Evolutionary conservation across 2,113 vertebrate genomes (phyloP), one percentile per base, ranked within the genome.

Genomic region (Tetraodon nigroviridis): DNA sequence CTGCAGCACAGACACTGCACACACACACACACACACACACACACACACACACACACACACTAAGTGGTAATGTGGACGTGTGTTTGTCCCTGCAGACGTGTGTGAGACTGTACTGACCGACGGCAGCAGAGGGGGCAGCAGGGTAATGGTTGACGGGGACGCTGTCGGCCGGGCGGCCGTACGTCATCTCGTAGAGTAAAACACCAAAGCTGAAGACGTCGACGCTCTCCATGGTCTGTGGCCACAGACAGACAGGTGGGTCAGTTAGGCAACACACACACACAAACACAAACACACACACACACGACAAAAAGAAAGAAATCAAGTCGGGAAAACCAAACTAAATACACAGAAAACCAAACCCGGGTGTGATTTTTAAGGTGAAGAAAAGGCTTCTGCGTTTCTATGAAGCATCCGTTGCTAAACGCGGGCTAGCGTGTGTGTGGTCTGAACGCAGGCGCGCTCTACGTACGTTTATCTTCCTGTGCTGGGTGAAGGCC

Each of bases 111-210:
- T 54, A 94, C 95, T 83, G 71, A 98, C 96, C 94, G 68, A 98
- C 90, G 70, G 91, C 81, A 20, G 90, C 68, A 60, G 91, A 92
- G 0, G 94, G 93, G 14, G 88, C 90, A 22, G 90, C 84, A 16
- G 94, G 92, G 68, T 90, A 96, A 52, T 83, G 89, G 58, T 97
- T 95, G 1, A 96, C 79, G 5, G 97, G 95, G 50, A 96, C 78
- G 0, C 77, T 75, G 73, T 96, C 95, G 0, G 95, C 95, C 0
- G 93, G 95, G 40, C 89, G 90, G 21, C 96, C 97, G 0, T 96
- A 99, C 0, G 92, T 93, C 93, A 99, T 98, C 90, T 99, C 97
- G 65, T 95, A 98, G 2, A 99, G 82, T 82, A 98, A 90, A 75
- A 96, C 93, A 53, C 97, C 97, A 62, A 98, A 99, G 73, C 93